Base-by-base conservation (phyloP, 1,140 invertebrate species). In the Drosophila littoralis region DNA sequence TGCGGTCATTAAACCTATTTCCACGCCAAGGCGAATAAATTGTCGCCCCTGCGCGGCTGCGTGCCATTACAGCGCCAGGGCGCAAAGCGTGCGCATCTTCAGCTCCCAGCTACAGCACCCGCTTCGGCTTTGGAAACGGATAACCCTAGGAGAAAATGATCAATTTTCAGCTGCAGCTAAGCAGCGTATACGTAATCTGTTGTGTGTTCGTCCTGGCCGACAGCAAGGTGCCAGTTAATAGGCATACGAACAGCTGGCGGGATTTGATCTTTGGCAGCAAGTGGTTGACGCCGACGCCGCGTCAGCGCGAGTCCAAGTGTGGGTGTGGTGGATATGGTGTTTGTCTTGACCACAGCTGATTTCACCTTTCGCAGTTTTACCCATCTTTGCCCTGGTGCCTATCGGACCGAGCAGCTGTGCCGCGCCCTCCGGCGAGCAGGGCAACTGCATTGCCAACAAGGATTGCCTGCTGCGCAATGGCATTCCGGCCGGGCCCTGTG, bases 301-400 rank as follows among this genome's bases (percentile, higher is more conserved):
- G 81, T n/a, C 42, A 52, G 10, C 81, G 90, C 7, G 90, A 91
- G 58, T 66, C 86, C 48, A 90, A 91, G 55, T 91, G 90, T 91
- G 82, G 42, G 90, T 79, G 40, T 43, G 63, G 15, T 12, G 28
- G 12, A 17, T 10, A 7, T 43, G 17, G 17, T 22, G 33, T 45
- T 45, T 51, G 15, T 33, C 6, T 7, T 36, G 36, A 50, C 43
- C 55, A 35, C 15, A 61, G 54, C 46, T 51, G 42, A 5, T 38
- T 22, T 22, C 10, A 3, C 2, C 12, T 9, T 43, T 66, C 48
- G 7, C 75, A 96, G 96, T 96, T 91, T 84, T 96, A 17, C 95
- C 96, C 0, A 83, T 96, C 1, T 96, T 97, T 79, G 96, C 96
- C 0, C 93, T 97, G 72, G 95, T 97, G 7, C 95, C 94, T 55